phyloP scores from a whole-genome alignment of 1,140 invertebrate species.

The Brachionus manjavacas region DNA sequence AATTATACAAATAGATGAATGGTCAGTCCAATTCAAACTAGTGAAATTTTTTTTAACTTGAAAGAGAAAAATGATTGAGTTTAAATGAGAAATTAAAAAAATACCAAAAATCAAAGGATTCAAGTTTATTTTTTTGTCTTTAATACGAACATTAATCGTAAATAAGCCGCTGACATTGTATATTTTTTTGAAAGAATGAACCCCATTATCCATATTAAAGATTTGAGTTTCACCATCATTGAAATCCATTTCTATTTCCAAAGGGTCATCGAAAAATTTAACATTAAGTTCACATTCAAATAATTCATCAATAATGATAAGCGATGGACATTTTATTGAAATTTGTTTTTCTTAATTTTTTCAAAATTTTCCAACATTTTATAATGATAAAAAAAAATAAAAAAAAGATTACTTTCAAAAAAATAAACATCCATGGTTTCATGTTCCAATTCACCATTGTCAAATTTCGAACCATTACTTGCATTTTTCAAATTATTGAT shows the following conservation, averaged over 20 bases:
- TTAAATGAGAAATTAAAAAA: background rate
- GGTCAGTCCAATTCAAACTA: background rate
- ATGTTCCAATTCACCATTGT: too few relatives aligned
- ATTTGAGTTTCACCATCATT: background rate
- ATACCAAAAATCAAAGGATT: background rate
- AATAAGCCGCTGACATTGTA: background rate
- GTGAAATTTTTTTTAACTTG: background rate
- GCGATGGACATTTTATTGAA: background rate
- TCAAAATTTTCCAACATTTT: background rate
- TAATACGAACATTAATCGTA: background rate
- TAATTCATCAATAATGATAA: background rate
- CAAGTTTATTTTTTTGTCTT: background rate
- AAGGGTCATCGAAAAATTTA: background rate
- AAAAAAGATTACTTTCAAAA: background rate
- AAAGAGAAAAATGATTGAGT: background rate
- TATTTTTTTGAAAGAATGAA: background rate
- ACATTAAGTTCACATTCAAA: background rate
- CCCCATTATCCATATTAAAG: background rate
- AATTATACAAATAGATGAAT: background rate
- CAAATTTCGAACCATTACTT: background rate
- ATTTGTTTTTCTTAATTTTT: background rate
- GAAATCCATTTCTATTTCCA: background rate
- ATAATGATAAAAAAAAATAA: too few relatives aligned
- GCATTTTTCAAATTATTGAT: background rate
- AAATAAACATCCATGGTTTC: background rate